Base-by-base conservation (phyloP, 2,797 vertebrate species). In the Alexandromys oeconomus region DNA sequence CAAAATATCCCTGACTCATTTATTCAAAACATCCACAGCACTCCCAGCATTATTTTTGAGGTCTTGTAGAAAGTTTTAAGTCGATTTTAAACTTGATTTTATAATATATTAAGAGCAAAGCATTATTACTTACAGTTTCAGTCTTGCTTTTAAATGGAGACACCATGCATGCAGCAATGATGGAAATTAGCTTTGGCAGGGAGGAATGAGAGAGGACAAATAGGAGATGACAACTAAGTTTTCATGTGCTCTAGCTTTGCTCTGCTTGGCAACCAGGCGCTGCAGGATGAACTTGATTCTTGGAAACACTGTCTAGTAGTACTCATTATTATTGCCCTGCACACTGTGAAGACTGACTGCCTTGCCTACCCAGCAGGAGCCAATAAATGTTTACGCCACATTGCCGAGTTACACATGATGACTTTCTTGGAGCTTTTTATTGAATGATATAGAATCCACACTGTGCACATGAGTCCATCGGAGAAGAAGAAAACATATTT, bases 371-470 rank as follows among this genome's bases (percentile, higher is more conserved):
- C 92, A 90, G 61, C 13, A 76, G 89, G 80, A 89, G 31, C 31
- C 85, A 48, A 7, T n/a, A 48, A 37, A 23, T 40, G 43, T 54
- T 95, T 74, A 82, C 71, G 61, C 65, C 89, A 40, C 27, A 78
- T 67, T 87, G n/a, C 57, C 59, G 29, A 92, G 87, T 89, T 63
- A 84, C 34, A 59, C 37, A 12, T 34, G 76, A 95, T 92, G 89
- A 92, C 46, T 84, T 97, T 48, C 61, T 96, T 65, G 43, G 94
- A 93, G 65, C 61, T 95, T 95, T 59, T 95, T 95, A 79, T 92
- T 94, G 91, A 57, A 85, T 82, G 61, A 95, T 69, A 61, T 77
- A 96, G 97, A 95, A 97, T 93, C 67, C 73, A 94, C 74, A 93
- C 59, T 92, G 80, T 90, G 86, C 21, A 43, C 76, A 78, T 91